Evolutionary conservation across 2,888 invertebrate species (phyloP), one percentile per base, ranked within the genome.

Genomic region (Iphiclides podalirius): DNA sequence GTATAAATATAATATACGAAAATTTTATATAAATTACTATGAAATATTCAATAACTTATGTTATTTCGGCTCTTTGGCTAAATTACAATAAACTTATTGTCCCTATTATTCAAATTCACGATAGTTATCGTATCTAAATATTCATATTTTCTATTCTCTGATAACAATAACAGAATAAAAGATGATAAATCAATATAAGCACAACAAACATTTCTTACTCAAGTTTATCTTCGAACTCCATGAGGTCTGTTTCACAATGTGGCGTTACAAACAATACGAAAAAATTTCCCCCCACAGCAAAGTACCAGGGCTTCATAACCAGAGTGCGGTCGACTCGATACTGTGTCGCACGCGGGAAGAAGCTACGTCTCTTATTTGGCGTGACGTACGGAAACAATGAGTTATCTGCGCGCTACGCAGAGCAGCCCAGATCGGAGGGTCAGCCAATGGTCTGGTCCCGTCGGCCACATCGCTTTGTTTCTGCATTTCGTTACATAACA

Each of bases 351-450:
- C 16, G 14, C 15, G 20, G 36, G 14, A 33, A 36, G 13, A 42
- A 11, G 4, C 15, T 36, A 23, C 20, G 9, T 15, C 13, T 12
- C 11, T n/a, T 31, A 33, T 23, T 2, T 15, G 47, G 8, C 6
- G n/a, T 42, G 33, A 49, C 43, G 48, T 43, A 14, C 12, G 15
- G 13, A 20, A 38, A 26, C 36, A 16, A 12, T 42, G 20, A 43
- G 33, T 43, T 43, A 49, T 49, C 48, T 34, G 11, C 40, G 12
- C 12, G 20, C 23, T 49, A 33, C 43, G 37, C 43, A 43, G 42
- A 13, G 36, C 33, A 20, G 23, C 28, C 41, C 33, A 28, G 41
- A 48, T 48, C 37, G 41, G 38, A 38, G 43, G 48, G 48, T 49
- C 43, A 49, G 43, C n/a, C 36, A 42, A 48, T 49, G 43, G 23